Evolutionary conservation across 2,888 invertebrate species (phyloP).

Genomic region (Epistrophe eligans): DNA sequence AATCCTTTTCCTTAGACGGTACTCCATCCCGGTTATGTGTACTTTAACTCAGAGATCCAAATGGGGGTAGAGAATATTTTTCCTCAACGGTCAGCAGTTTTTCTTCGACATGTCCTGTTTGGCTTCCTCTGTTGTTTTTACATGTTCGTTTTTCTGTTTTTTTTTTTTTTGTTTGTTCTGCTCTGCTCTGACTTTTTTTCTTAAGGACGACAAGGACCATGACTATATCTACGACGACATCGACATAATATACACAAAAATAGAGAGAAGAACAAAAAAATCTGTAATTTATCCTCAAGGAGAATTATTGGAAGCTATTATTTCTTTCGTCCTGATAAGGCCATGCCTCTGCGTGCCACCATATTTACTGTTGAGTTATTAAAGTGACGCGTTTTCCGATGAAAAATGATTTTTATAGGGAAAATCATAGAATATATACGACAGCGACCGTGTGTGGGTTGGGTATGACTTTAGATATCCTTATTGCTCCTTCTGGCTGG

Average conservation of each 20-base stretch:
- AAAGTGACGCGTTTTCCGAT: slow-evolving; percentile 69
- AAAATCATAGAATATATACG: slow-evolving; percentile 46
- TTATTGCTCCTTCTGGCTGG: neutral
- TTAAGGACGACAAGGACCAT: neutral
- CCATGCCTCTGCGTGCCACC: slow-evolving; percentile 44
- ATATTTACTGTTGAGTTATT: slow-evolving; percentile 71
- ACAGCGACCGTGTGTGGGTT: neutral
- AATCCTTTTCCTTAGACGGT: slow-evolving; percentile 42
- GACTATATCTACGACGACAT: neutral
- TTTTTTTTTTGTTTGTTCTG: neutral
- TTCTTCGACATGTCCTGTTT: slow-evolving; percentile 39
- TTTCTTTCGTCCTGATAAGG: slow-evolving; percentile 62
- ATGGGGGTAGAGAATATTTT: slow-evolving; percentile 27
- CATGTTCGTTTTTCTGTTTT: no score
- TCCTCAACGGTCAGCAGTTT: slow-evolving; percentile 66
- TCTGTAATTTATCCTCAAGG: slow-evolving; percentile 70
- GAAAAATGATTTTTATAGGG: slow-evolving; percentile 68
- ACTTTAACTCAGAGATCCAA: slow-evolving; percentile 32
- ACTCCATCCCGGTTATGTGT: slow-evolving; percentile 42
- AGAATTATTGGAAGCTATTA: slow-evolving; percentile 71
- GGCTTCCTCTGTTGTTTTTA: slow-evolving; percentile 25
- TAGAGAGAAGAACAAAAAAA: slow-evolving; percentile 32
- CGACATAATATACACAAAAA: neutral
- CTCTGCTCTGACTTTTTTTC: neutral
- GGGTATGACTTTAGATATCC: neutral